Base-by-base conservation (phyloP, 1,140 invertebrate species). In the Drosophila grimshawi region DNA sequence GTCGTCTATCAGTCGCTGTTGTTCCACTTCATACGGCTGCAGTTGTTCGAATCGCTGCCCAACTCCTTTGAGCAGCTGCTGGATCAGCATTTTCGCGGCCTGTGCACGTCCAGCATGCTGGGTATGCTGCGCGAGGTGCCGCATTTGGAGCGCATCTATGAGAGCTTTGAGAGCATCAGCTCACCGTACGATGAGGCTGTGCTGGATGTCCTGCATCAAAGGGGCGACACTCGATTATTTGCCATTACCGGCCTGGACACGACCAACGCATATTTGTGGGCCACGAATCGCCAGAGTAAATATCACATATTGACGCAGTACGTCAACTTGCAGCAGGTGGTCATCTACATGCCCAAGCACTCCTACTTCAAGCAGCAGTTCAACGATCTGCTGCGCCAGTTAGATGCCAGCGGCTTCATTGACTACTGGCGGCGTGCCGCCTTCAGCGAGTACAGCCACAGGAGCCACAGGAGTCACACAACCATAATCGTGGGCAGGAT, bases 271-370 rank as follows among this genome's bases (percentile, higher is more conserved):
- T 52, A 78, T 59, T 5, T 86, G 10, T 61, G 52, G 2, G 63
- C 77, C 10, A 51, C 29, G 2, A 43, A 65, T 5, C 53, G 51
- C 0, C 27, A 52, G 5, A 35, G 57, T 0, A 51, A 11, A 5
- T 88, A 66, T 8, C 62, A 72, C 7, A 69, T 71, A 29, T 29
- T 86, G n/a, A 35, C 46, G 5, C 77, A 89, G 43, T 67, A 71
- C 7, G 60, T 88, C 56, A 80, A 89, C 10, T 35, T 88, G 5
- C 85, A 88, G 27, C 86, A 83, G 29, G 32, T 68, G 5, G 80
- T 68, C n/a, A 69, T 88, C 32, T 88, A 89, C 46, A 80, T 88
- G 85, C 85, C 85, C 5, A 88, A 89, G 46, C 85, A 88, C 11
- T 80, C 85, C 6, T 89, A 76, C 37, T 74, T 88, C 10, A 71